phyloP scores from a whole-genome alignment of 2,888 invertebrate species.

The Oligia strigilis region DNA sequence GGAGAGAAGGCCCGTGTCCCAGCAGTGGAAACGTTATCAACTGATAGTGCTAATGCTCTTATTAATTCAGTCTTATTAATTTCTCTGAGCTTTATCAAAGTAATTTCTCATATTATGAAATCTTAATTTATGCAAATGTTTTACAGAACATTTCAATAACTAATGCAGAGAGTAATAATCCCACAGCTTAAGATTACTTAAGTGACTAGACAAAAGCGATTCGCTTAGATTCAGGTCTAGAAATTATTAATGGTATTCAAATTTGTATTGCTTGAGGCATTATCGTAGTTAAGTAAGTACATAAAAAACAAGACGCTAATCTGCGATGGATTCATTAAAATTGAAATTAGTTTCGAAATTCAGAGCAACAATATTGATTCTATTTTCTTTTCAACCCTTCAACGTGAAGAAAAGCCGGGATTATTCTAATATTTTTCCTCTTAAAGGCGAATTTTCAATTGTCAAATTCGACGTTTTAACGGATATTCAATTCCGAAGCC shows the following conservation, averaged over 20 bases:
- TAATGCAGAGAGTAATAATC: constrained; percentile 26
- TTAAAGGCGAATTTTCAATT: not conserved
- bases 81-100: not conserved
- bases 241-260: constrained; percentile 33
- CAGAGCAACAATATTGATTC: not conserved
- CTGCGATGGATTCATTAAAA: constrained; percentile 16
- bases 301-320: constrained; percentile 2
- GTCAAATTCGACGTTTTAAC: not conserved
- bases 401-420: not conserved
- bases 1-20: too few relatives aligned
- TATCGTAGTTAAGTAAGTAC: not conserved
- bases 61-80: not conserved
- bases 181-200: constrained; percentile 21
- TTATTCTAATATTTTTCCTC: not conserved
- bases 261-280: constrained; percentile 18
- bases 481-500: not conserved
- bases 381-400: not conserved
- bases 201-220: constrained; percentile 40
- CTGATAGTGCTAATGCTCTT: not conserved
- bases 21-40: not conserved
- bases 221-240: constrained; percentile 10
- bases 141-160: constrained; percentile 21
- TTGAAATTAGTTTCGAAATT: constrained; percentile 1
- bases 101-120: not conserved
- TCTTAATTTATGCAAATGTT: constrained; percentile 22